Evolutionary conservation across 2,888 invertebrate genomes (phyloP).

Genomic region (Tinea pellionella): DNA sequence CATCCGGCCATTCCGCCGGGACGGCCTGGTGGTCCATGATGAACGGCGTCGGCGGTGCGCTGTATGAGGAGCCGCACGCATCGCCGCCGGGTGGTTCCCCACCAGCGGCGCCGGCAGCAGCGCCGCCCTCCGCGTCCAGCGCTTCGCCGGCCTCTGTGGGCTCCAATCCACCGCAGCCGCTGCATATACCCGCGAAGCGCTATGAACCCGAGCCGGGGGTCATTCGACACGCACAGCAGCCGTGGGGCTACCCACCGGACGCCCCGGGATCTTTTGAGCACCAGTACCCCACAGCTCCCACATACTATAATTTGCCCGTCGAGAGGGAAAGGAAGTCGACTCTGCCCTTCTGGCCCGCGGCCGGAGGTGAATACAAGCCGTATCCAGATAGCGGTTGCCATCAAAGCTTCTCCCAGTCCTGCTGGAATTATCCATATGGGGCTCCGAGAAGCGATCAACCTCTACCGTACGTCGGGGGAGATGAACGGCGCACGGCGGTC

Average conservation of each 20-base stretch:
- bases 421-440: constrained; percentile 79
- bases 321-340: constrained; percentile 72
- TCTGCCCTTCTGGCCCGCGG: constrained; percentile 76
- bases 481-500: constrained; percentile 76
- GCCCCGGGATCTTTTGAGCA: constrained; percentile 75
- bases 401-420: constrained; percentile 77
- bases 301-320: constrained; percentile 80
- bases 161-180: constrained; percentile 78
- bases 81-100: constrained; percentile 70
- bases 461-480: constrained; percentile 77
- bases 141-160: constrained; percentile 71
- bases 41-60: constrained; percentile 82
- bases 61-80: constrained; percentile 79
- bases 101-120: constrained; percentile 77
- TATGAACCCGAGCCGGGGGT: constrained; percentile 76
- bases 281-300: constrained; percentile 77
- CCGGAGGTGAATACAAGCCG: constrained; percentile 73
- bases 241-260: constrained; percentile 81
- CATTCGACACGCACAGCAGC: constrained; percentile 79
- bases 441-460: constrained; percentile 74
- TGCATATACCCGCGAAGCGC: constrained; percentile 92
- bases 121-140: constrained; percentile 69
- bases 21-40: constrained; percentile 88
- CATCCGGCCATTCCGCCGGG: constrained; percentile 86
- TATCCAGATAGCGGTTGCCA: constrained; percentile 73